Evolutionary conservation across 2,888 invertebrate genomes (phyloP).

Genomic region (Agrotis segetum): DNA sequence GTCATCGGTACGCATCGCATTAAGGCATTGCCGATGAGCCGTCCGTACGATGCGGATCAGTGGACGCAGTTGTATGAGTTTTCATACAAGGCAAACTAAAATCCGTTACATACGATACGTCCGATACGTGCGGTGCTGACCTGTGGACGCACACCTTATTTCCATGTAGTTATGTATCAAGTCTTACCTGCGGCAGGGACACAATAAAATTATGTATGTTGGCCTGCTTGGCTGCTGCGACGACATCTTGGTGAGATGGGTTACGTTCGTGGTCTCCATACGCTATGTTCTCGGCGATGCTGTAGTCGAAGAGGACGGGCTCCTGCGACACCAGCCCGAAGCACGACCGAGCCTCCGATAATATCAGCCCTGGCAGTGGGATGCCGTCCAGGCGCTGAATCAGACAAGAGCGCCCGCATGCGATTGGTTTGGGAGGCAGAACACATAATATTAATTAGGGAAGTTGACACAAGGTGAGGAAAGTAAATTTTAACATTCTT

Average conservation of each 20-base stretch:
- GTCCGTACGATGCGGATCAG: no score
- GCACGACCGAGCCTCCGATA: slow-evolving; percentile 91
- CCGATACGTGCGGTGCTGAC: no score
- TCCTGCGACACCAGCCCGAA: slow-evolving; percentile 91
- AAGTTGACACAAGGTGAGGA: no score
- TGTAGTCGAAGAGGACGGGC: slow-evolving; percentile 95
- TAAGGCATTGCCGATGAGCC: no score
- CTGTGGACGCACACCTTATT: no score
- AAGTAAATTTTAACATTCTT: no score
- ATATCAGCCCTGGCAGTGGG: slow-evolving; percentile 34
- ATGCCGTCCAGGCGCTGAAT: slow-evolving; percentile 49
- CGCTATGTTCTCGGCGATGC: slow-evolving; percentile 96
- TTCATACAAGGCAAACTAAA: no score
- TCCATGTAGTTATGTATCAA: not conserved
- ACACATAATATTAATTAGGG: no score
- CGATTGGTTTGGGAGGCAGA: not conserved
- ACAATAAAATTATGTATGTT: slow-evolving; percentile 95
- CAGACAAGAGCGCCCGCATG: not conserved
- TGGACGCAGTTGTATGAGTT: no score
- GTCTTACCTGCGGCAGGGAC: slow-evolving; percentile 92
- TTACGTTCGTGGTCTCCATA: slow-evolving; percentile 94
- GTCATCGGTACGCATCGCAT: no score
- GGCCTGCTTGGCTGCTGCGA: slow-evolving; percentile 93
- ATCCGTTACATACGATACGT: no score
- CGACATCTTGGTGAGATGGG: slow-evolving; percentile 92